A percentile compares a stretch with the other conserved stretches of the same genome.
phyloP scores from a whole-genome alignment of 2,888 invertebrate genomes.

The Ctenicera cuprea region DNA sequence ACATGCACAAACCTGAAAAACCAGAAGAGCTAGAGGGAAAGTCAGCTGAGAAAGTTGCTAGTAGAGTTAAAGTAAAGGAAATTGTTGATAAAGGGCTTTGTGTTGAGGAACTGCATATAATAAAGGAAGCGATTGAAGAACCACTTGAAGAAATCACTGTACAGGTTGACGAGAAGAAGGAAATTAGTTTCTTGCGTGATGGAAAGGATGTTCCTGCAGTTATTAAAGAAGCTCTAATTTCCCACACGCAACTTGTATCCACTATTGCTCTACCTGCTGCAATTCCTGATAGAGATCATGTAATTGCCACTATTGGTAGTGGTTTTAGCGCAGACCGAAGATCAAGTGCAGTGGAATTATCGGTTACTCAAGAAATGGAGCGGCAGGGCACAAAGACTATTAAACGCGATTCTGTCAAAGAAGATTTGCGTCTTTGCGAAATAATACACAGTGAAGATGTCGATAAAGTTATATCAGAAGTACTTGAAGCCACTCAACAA shows the following conservation, averaged over 20 bases:
- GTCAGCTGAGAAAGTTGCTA: not conserved
- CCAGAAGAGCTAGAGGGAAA: not conserved
- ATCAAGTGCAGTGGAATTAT: not conserved
- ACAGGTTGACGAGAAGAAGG: no score
- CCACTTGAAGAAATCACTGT: no score
- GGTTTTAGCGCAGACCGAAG: not conserved
- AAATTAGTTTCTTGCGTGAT: not conserved
- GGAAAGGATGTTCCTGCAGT: conserved; percentile 40
- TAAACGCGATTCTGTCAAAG: not conserved
- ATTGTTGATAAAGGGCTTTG: no score
- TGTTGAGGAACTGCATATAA: no score
- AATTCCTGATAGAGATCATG: not conserved
- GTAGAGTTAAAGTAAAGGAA: no score
- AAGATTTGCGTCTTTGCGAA: not conserved
- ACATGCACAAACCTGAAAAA: not conserved
- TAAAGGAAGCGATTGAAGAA: no score
- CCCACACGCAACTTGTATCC: conserved; percentile 65
- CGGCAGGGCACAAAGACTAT: not conserved
- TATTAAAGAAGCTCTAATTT: conserved; percentile 63
- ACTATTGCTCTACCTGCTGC: conserved; percentile 63
- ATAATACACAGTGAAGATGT: conserved; percentile 61
- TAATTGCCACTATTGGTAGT: conserved; percentile 32
- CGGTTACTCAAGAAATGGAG: not conserved
- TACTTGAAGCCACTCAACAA: conserved; percentile 72
- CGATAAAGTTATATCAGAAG: conserved; percentile 72